phyloP scores from a whole-genome alignment of 2,797 vertebrate species.

The Bradypodion ventrale region DNA sequence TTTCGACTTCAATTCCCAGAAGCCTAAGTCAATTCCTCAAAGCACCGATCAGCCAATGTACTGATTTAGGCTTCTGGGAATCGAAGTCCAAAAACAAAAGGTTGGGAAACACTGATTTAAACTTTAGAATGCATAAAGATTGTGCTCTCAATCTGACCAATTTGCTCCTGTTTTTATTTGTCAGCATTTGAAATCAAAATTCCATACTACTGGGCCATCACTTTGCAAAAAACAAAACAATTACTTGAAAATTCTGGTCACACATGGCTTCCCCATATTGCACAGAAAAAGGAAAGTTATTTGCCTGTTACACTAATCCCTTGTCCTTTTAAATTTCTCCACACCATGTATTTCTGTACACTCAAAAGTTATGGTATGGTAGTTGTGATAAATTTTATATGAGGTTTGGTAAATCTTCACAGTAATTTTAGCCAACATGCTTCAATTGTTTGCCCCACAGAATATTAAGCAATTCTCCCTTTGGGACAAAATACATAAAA shows the following conservation, averaged over 20 bases:
- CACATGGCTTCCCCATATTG: not conserved
- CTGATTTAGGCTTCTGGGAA: no score
- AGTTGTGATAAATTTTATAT: not conserved
- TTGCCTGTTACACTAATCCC: not conserved
- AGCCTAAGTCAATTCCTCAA: no score
- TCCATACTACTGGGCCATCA: no score
- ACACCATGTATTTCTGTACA: not conserved
- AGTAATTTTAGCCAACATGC: not conserved
- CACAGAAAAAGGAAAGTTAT: not conserved
- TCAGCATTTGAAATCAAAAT: no score
- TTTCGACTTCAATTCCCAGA: no score
- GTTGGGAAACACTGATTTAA: no score
- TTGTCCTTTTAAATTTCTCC: not conserved
- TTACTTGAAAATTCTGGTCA: no score
- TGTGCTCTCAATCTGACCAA: not conserved
- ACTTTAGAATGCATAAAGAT: not conserved
- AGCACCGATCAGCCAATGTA: no score
- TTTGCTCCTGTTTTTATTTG: no score
- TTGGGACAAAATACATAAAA: not conserved
- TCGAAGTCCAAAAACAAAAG: no score
- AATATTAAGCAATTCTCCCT: not conserved
- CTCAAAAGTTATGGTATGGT: not conserved
- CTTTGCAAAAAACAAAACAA: no score
- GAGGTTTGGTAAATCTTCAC: not conserved
- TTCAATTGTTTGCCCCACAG: not conserved